Percentiles rank a stretch among this genome's conserved stretches.
Conservation (phyloP, 2,797 vertebrate genomes). For the Enteromius thamalakanensis region DNA sequence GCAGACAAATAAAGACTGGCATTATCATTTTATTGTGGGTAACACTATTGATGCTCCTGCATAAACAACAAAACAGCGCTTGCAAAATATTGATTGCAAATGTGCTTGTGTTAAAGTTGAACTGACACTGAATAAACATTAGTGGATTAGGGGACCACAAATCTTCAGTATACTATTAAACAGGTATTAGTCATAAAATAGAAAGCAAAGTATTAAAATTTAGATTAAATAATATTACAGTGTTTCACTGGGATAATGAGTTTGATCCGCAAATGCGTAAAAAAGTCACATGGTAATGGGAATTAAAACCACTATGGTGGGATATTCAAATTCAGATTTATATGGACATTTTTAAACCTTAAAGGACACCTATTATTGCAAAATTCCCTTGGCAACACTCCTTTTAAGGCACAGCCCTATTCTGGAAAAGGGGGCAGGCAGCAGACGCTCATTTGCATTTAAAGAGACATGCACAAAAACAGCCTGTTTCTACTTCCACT, state of each 20-base stretch:
- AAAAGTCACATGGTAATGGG: slow-evolving; percentile 50
- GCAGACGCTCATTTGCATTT: too few species aligned
- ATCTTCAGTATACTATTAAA: neutral
- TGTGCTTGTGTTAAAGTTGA: neutral
- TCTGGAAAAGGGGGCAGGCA: too few species aligned
- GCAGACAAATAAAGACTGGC: slow-evolving; percentile 10
- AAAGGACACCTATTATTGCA: neutral
- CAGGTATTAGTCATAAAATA: neutral
- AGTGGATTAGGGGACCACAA: neutral
- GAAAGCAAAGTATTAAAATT: slow-evolving; percentile 1
- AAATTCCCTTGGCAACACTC: neutral
- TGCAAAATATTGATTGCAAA: neutral
- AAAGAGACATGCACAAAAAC: too few species aligned
- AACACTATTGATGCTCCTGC: neutral
- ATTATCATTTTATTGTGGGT: slow-evolving; percentile 23
- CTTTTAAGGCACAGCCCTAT: too few species aligned
- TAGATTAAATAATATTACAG: slow-evolving; percentile 18
- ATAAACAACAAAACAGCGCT: neutral
- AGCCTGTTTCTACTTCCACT: too few species aligned
- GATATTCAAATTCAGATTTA: slow-evolving; percentile 43
- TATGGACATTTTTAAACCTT: slow-evolving; percentile 38
- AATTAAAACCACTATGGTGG: slow-evolving; percentile 53
- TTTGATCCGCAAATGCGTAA: slow-evolving; percentile 21
- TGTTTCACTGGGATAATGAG: slow-evolving; percentile 52
- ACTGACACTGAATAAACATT: slow-evolving; percentile 4